A percentile compares a stretch with the other conserved stretches of the same genome.
These are phyloP conservation scores for Lathamus discolor DNA, from an alignment of 2,113 vertebrate species.

Conservation along the genomic window DNA sequence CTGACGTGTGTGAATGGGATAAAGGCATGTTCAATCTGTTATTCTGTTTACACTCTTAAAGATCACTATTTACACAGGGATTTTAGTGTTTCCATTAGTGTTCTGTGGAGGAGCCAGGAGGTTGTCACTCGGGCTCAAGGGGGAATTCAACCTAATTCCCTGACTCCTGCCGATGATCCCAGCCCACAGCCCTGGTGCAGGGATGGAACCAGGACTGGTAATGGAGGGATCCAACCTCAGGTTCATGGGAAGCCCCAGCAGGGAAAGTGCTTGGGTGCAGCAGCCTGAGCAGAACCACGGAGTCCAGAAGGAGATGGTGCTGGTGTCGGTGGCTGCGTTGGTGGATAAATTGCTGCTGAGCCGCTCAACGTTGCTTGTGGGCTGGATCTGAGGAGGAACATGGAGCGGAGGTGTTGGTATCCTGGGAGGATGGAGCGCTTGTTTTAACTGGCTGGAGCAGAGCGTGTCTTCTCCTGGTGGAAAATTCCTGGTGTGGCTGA, in stretches of 20 bases:
- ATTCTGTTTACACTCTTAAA: not conserved
- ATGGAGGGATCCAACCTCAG: not conserved
- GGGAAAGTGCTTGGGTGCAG: rapidly evolving
- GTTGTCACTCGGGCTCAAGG: not conserved
- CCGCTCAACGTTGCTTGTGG: not conserved
- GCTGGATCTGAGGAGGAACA: not conserved
- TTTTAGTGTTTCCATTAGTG: not conserved
- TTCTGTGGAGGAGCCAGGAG: not conserved
- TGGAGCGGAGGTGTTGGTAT: not conserved
- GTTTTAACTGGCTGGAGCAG: not conserved
- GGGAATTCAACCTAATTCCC: not conserved
- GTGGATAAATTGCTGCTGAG: not conserved
- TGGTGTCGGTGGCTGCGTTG: not conserved
- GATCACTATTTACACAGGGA: conserved; percentile 5
- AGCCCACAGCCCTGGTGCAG: not conserved
- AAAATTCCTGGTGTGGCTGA: not conserved
- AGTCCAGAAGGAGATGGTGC: not conserved
- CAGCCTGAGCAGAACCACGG: rapidly evolving
- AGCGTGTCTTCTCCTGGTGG: not conserved
- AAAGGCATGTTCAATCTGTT: not conserved
- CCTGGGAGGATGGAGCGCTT: not conserved
- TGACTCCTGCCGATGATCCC: not conserved
- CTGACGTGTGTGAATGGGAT: not conserved
- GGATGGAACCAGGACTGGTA: not conserved
- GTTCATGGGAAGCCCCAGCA: not conserved